Evolutionary conservation across 1,140 invertebrate species (phyloP).

Genomic region (Drosophila saltans): DNA sequence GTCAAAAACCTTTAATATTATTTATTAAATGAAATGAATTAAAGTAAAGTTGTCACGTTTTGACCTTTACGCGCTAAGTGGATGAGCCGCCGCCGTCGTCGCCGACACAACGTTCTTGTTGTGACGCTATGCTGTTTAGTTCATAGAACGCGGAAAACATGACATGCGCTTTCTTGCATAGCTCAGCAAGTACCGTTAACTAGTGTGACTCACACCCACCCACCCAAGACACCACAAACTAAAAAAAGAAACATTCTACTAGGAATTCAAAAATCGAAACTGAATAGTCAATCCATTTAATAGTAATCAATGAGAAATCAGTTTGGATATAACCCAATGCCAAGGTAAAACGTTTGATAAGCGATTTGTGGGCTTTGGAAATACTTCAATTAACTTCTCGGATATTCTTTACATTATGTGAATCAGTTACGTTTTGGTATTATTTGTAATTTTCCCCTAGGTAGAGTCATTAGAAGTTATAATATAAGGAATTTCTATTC

Average conservation of each 20-base stretch:
- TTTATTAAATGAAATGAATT: conserved; percentile 55
- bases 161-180: conserved; percentile 27
- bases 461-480: too few relatives aligned
- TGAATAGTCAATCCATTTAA: too few relatives aligned
- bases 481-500: too few relatives aligned
- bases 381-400: too few relatives aligned
- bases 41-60: conserved; percentile 55
- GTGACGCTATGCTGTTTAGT: conserved; percentile 47
- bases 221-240: background rate
- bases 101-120: conserved; percentile 16
- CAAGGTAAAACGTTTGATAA: too few relatives aligned
- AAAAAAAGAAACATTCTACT: background rate
- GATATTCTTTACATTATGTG: too few relatives aligned
- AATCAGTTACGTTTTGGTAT: too few relatives aligned
- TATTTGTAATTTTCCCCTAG: too few relatives aligned
- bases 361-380: too few relatives aligned
- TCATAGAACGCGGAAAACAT: conserved; percentile 75
- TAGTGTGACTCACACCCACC: conserved; percentile 6
- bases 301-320: too few relatives aligned
- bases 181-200: conserved; percentile 42
- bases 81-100: background rate
- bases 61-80: conserved; percentile 51
- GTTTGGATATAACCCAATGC: too few relatives aligned
- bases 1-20: conserved; percentile 76
- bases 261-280: too few relatives aligned